A percentile compares a stretch with the other conserved stretches of the same genome.
Evolutionary conservation across 2,888 invertebrate species (phyloP).

Genomic region (Diaprepes abbreviatus): DNA sequence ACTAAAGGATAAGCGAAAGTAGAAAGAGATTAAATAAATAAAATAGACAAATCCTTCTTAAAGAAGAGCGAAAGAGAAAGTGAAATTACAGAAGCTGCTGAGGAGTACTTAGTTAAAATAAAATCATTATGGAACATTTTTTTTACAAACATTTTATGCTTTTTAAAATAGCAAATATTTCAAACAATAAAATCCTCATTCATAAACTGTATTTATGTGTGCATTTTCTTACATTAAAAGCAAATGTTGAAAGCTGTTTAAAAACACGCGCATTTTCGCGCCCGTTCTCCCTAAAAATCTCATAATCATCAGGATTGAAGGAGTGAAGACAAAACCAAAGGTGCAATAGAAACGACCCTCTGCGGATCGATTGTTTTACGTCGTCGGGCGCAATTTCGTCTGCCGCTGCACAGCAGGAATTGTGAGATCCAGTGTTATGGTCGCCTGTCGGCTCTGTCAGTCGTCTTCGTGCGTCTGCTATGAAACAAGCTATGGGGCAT

Average conservation of each 20-base stretch:
- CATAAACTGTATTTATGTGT: no score
- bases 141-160: no score
- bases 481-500: conserved; percentile 51
- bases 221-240: no score
- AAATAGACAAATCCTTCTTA: no score
- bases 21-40: no score
- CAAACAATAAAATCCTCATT: no score
- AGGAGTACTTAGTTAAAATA: no score
- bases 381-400: conserved; percentile 49
- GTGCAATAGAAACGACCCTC: conserved; percentile 37
- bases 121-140: no score
- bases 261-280: neutral
- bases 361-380: conserved; percentile 48
- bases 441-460: conserved; percentile 50
- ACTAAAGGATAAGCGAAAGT: no score
- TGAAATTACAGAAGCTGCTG: no score
- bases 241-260: neutral
- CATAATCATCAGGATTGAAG: conserved; percentile 29
- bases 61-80: no score
- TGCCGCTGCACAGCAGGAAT: conserved; percentile 45
- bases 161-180: no score
- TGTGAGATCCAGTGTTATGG: conserved; percentile 49
- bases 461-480: conserved; percentile 49
- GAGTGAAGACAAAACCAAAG: conserved; percentile 21
- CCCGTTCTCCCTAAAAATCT: neutral